phyloP scores from a whole-genome alignment of 2,888 invertebrate genomes.

The Morpho deidamia region DNA sequence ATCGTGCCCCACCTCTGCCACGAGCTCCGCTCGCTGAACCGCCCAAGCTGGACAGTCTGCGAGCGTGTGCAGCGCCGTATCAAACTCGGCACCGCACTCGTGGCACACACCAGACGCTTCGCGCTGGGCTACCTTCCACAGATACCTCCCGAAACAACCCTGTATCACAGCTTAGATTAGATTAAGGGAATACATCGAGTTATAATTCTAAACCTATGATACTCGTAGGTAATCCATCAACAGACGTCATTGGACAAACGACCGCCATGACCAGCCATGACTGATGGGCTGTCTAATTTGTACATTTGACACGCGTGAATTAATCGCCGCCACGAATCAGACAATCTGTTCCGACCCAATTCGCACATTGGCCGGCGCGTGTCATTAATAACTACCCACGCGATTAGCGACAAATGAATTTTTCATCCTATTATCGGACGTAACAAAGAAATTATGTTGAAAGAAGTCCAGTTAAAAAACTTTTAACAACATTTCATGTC shows the following conservation, averaged over 20 bases:
- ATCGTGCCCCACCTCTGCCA: too few species aligned
- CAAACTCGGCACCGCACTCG: too few species aligned
- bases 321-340: slow-evolving; percentile 9
- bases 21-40: too few species aligned
- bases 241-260: background rate
- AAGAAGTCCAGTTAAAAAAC: too few species aligned
- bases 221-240: background rate
- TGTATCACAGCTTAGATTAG: too few species aligned
- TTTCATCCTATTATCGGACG: background rate
- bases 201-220: background rate
- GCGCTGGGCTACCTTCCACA: too few species aligned
- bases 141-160: too few species aligned
- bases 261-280: slow-evolving; percentile 3
- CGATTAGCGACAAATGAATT: background rate
- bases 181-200: background rate
- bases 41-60: too few species aligned
- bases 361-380: slow-evolving; percentile 1
- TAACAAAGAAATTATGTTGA: too few species aligned
- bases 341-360: slow-evolving; percentile 10
- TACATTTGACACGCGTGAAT: slow-evolving; percentile 9
- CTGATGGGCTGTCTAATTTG: slow-evolving; percentile 8
- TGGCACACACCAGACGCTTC: too few species aligned
- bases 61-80: too few species aligned
- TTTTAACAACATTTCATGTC: too few species aligned
- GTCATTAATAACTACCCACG: slow-evolving; percentile 1